These are phyloP conservation scores for Cataglyphis altisquamis DNA, from an alignment of 2,888 invertebrate genomes.

Conservation along the genomic window DNA sequence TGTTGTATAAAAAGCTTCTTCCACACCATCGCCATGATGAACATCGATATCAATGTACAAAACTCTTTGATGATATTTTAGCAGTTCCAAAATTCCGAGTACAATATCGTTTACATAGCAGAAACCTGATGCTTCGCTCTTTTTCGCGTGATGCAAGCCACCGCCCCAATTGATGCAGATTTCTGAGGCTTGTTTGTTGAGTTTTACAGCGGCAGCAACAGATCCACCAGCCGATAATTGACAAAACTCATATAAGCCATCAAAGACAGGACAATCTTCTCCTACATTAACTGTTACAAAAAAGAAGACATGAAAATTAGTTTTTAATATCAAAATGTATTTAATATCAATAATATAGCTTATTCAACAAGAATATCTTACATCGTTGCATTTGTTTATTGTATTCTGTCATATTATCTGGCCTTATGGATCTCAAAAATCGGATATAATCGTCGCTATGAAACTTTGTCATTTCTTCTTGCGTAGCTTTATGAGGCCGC, in stretches of 20 bases:
- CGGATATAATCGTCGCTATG: conserved; percentile 99
- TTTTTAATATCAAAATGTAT: background rate
- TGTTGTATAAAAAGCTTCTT: conserved; percentile 98
- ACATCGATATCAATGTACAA: conserved; percentile 99
- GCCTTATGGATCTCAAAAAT: conserved; percentile 97
- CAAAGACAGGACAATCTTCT: conserved; percentile 99
- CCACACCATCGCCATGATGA: conserved; percentile 98
- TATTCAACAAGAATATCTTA: conserved; percentile 86
- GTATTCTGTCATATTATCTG: conserved; percentile 99
- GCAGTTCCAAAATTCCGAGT: conserved; percentile 97
- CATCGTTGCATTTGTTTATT: conserved; percentile 99
- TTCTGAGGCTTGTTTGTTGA: conserved; percentile 99
- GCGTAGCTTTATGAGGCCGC: conserved; percentile 99
- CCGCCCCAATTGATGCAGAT: conserved; percentile 99
- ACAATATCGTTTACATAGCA: conserved; percentile 99
- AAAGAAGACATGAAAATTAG: background rate
- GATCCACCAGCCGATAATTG: conserved; percentile 99
- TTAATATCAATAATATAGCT: background rate
- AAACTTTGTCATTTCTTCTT: conserved; percentile 99
- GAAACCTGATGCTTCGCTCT: conserved; percentile 99
- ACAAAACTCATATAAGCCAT: conserved; percentile 99
- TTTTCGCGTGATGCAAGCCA: conserved; percentile 99
- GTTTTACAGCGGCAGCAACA: conserved; percentile 99
- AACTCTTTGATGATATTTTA: conserved; percentile 97
- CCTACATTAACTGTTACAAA: conserved; percentile 94